phyloP scores from a whole-genome alignment of 2,113 vertebrate genomes.

The Reinhardtius hippoglossoides region DNA sequence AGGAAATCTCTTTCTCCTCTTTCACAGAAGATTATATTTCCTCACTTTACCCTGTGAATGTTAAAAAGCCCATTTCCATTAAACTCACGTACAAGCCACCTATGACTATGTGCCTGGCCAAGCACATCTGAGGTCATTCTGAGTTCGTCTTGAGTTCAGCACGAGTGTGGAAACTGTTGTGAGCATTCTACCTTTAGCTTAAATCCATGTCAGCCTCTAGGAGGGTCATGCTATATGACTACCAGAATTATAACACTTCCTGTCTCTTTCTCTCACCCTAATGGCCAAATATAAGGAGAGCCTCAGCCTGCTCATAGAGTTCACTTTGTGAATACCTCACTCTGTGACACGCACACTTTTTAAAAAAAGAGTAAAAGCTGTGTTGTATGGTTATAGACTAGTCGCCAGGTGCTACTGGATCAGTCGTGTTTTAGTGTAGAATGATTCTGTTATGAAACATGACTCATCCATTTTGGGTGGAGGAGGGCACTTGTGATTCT shows the following conservation, averaged over 20 bases:
- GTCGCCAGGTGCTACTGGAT: conserved; percentile 45
- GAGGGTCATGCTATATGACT: conserved; percentile 46
- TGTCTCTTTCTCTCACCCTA: conserved; percentile 29
- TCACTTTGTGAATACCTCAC: conserved; percentile 54
- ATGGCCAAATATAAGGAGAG: conserved; percentile 59
- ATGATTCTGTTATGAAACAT: conserved; percentile 25
- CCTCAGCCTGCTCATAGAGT: conserved; percentile 36
- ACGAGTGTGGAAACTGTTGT: conserved; percentile 28
- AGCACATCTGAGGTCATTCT: conserved; percentile 62
- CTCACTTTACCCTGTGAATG: conserved; percentile 62
- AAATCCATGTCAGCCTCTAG: conserved; percentile 49
- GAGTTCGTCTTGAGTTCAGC: conserved; percentile 47
- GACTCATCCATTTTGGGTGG: conserved; percentile 37
- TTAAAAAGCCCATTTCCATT: conserved; percentile 37
- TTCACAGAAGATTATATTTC: conserved; percentile 48
- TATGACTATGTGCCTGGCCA: conserved; percentile 46
- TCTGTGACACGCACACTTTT: conserved; percentile 56
- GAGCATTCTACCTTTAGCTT: conserved; percentile 51
- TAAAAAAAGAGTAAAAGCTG: conserved; percentile 14
- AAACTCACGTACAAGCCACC: conserved; percentile 34
- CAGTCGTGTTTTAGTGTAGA: conserved; percentile 25
- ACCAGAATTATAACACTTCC: conserved; percentile 56
- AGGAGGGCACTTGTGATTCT: conserved; percentile 9
- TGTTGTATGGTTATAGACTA: conserved; percentile 19
- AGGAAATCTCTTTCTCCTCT: conserved; percentile 31